Base-by-base conservation (phyloP, 2,888 invertebrate species). In the Clepsis dumicolana region DNA sequence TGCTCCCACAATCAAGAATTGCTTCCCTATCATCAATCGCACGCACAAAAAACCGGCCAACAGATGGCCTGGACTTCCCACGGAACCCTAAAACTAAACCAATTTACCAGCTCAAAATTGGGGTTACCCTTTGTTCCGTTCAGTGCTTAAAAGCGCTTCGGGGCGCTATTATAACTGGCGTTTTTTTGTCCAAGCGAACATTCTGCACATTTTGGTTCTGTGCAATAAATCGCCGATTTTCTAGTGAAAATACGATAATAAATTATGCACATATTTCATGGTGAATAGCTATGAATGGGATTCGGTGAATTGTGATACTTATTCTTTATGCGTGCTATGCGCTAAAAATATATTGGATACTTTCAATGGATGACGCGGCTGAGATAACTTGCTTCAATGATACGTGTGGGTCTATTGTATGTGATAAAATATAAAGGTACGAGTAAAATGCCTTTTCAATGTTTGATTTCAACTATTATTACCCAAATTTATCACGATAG, bases 121-220 rank as follows among this genome's bases (percentile, higher is more conserved):
- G 35, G 59, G 60, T 24, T 21, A 27, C 35, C 35, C 54, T 56
- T 70, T 67, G 62, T 62, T 50, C 67, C 50, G 74, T 69, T 75
- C 68, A 70, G 65, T 69, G 72, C 73, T 73, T 72, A 72, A 60
- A 71, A 77, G 75, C 77, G 75, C 80, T 80, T 79, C 78, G 75
- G 82, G 80, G 79, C 77, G 75, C 81, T 81, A 84, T 86, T 85
- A 80, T 78, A 80, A 44, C 80, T 83, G 38, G 56, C 32, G 56
- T 54, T 79, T 81, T 83, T 84, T 82, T 84, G 77, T 82, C 72
- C 71, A 66, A 70, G 73, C 70, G 75, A 74, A 60, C 60, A 44
- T 44, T 63, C 67, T 63, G 62, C 57, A 50, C 50, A 50, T 62
- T 66, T 65, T 57, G 79, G 70, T 71, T 74, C 75, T 73, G 71